Evolutionary conservation across 2,113 vertebrate species (phyloP).

Genomic region (Neotragus moschatus): DNA sequence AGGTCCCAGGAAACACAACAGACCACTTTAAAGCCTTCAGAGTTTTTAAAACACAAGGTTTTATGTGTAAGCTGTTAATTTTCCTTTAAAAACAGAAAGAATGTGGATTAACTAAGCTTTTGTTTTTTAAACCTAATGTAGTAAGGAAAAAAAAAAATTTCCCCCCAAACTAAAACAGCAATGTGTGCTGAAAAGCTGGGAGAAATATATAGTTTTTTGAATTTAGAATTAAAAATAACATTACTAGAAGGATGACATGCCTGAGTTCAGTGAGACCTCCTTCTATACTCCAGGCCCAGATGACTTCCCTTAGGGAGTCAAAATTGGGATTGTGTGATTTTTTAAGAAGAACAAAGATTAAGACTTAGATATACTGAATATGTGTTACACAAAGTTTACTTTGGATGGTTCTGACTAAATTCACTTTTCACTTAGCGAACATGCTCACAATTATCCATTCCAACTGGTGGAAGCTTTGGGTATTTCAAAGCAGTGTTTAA

Average conservation of each 20-base stretch:
- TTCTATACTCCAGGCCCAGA: background rate
- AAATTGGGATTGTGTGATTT: background rate
- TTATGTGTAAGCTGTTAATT: background rate
- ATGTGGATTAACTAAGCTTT: background rate
- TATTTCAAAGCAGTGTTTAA: too few species aligned
- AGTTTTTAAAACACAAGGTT: background rate
- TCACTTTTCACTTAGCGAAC: background rate
- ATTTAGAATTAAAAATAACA: background rate
- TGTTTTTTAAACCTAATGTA: background rate
- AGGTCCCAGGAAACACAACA: too few species aligned
- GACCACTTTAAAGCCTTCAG: background rate
- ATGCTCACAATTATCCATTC: background rate
- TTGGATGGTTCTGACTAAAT: background rate
- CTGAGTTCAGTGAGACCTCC: background rate
- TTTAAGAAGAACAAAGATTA: background rate
- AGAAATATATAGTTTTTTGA: background rate
- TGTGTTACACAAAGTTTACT: background rate
- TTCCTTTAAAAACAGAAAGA: background rate
- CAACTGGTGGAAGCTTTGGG: background rate
- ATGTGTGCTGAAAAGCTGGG: background rate
- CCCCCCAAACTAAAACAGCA: background rate
- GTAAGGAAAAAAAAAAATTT: background rate
- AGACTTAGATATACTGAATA: background rate
- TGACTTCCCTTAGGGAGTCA: background rate
- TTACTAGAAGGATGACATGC: background rate